phyloP scores from a whole-genome alignment of 2,797 vertebrate genomes.

The Sebastes jordani region DNA sequence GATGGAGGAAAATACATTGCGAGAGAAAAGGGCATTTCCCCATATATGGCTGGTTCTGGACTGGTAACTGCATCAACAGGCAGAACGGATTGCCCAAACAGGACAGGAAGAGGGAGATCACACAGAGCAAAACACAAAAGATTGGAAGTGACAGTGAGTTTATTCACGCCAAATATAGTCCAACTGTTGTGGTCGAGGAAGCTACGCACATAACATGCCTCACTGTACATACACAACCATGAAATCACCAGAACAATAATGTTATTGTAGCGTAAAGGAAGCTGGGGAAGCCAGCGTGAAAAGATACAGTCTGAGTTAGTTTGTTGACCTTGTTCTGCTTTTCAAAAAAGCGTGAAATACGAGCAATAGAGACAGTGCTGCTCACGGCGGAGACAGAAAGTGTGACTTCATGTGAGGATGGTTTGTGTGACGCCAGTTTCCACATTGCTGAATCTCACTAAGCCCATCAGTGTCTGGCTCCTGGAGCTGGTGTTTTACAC shows the following conservation, averaged over 20 bases:
- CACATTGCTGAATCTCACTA: constrained; percentile 69
- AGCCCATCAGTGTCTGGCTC: constrained; percentile 60
- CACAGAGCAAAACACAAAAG: constrained; percentile 6
- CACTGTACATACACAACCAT: constrained; percentile 25
- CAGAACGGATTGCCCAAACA: constrained; percentile 46
- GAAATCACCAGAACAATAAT: constrained; percentile 46
- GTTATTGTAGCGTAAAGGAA: constrained; percentile 32
- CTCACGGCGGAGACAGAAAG: constrained; percentile 32
- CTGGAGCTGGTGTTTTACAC: constrained; percentile 46
- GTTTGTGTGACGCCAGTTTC: constrained; percentile 67
- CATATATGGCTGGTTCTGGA: constrained; percentile 54
- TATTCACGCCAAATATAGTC: constrained; percentile 24
- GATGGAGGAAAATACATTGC: not conserved
- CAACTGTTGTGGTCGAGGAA: constrained; percentile 1
- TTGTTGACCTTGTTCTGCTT: constrained; percentile 45
- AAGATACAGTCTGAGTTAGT: constrained; percentile 6
- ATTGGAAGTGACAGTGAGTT: constrained; percentile 21
- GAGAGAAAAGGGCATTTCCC: constrained; percentile 21
- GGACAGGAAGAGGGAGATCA: constrained; percentile 47
- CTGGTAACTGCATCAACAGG: constrained; percentile 23
- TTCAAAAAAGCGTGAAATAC: constrained; percentile 2
- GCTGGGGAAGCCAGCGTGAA: constrained; percentile 17
- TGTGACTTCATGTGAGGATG: constrained; percentile 70
- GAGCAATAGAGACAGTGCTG: constrained; percentile 12
- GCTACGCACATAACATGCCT: constrained; percentile 6